These are phyloP conservation scores for Hyperoodon ampullatus DNA, from an alignment of 2,113 vertebrate species.

Conservation along the genomic window DNA sequence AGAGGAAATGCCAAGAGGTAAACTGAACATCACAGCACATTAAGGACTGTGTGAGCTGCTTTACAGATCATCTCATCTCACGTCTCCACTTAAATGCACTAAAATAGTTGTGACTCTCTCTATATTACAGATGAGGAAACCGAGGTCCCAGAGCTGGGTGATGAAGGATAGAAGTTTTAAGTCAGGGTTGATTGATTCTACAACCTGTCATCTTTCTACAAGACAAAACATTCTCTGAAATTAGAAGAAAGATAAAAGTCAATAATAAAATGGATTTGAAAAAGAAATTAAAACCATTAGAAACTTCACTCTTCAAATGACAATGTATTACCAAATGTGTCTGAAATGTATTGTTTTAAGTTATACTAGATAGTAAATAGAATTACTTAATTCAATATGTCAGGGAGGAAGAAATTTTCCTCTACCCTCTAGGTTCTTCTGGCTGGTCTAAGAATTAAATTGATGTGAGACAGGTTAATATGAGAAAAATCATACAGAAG, in stretches of 20 bases:
- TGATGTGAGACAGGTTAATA: neutral
- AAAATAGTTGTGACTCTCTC: neutral
- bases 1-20: no score
- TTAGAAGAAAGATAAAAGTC: neutral
- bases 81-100: neutral
- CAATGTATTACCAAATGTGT: neutral
- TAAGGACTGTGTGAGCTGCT: accelerated
- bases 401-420: neutral
- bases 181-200: neutral
- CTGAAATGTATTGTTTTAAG: neutral
- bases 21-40: accelerated
- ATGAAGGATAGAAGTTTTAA: neutral
- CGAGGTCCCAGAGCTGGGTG: neutral
- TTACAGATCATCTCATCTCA: accelerated
- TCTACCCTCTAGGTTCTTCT: neutral
- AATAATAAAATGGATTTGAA: neutral
- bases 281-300: neutral
- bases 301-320: neutral
- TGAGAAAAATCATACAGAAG: neutral
- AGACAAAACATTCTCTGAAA: neutral
- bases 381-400: neutral
- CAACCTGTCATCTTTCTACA: neutral
- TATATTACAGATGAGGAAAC: neutral
- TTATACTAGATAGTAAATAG: neutral
- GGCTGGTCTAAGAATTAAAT: neutral